Evolutionary conservation across 2,888 invertebrate species (phyloP).

Genomic region (Eilema caniola): DNA sequence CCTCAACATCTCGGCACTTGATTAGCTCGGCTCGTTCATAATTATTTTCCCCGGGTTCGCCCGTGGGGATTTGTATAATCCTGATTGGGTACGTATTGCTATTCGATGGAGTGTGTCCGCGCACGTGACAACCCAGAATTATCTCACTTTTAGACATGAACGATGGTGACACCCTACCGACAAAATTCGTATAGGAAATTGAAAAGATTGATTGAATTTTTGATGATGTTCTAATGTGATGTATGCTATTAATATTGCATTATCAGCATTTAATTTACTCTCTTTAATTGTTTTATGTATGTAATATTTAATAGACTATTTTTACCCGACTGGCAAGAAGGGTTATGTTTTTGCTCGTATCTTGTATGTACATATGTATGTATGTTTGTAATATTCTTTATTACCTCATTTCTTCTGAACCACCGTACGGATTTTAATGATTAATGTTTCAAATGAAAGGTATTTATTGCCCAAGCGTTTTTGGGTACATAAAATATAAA

Average conservation of each 20-base stretch:
- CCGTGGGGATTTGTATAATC: constrained; percentile 84
- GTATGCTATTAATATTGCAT: neutral
- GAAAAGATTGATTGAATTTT: constrained; percentile 52
- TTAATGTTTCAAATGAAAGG: no score
- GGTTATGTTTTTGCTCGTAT: no score
- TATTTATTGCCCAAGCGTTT: no score
- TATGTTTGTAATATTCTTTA: no score
- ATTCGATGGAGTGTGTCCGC: constrained; percentile 81
- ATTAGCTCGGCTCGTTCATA: constrained; percentile 79
- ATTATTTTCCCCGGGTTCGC: constrained; percentile 77
- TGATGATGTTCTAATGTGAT: constrained; percentile 29
- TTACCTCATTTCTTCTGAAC: no score
- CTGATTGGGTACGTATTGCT: constrained; percentile 85
- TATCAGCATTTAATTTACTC: neutral
- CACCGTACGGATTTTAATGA: no score
- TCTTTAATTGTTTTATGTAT: neutral
- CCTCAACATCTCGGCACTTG: constrained; percentile 78
- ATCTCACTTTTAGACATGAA: constrained; percentile 66
- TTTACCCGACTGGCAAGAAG: no score
- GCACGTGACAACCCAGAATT: constrained; percentile 75
- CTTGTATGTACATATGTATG: no score
- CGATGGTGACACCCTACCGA: constrained; percentile 53
- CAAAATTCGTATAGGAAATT: constrained; percentile 49
- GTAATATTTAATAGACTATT: neutral
- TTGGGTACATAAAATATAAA: no score